These are phyloP conservation scores for Parazoanthus swiftii DNA, from an alignment of 92 coral and sea anemone genomes.

Conservation along the genomic window DNA sequence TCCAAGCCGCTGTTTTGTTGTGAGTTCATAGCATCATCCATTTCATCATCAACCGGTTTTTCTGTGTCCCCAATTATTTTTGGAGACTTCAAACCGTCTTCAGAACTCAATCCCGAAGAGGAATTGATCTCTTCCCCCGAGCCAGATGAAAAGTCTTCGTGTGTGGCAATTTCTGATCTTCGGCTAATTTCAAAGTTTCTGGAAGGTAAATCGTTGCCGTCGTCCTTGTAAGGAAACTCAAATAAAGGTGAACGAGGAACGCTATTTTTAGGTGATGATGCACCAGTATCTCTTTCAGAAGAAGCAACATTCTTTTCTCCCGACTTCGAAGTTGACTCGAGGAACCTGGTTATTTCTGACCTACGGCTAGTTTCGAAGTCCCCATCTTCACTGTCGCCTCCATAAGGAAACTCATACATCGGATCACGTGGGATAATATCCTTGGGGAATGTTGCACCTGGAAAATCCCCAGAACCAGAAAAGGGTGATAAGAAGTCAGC, in stretches of 20 bases:
- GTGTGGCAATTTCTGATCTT: conserved; percentile 31
- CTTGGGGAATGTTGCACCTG: conserved; percentile 8
- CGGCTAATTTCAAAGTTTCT: conserved; percentile 26
- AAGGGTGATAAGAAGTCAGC: conserved; percentile 33
- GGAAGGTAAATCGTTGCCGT: background rate
- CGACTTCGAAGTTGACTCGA: background rate
- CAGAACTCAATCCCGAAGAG: background rate
- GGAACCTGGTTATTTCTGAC: background rate
- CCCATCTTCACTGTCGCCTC: background rate
- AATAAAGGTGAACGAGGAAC: background rate
- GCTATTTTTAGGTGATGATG: background rate
- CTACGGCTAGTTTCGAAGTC: conserved; percentile 21
- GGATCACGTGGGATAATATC: background rate
- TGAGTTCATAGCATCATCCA: conserved; percentile 22
- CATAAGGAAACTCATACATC: background rate
- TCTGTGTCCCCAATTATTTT: conserved; percentile 34
- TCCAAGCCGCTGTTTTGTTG: conserved; percentile 14
- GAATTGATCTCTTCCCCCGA: conserved; percentile 15
- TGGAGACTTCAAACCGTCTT: conserved; percentile 4
- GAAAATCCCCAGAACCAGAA: conserved; percentile 12
- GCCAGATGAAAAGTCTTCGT: conserved; percentile 12
- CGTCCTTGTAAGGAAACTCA: background rate
- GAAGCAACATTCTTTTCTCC: background rate
- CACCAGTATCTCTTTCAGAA: background rate
- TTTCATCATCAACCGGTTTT: conserved; percentile 17